Evolutionary conservation across 53 echinoderm and acorn worm species (phyloP), one percentile per base, ranked within the genome.

Genomic region (Paracentrotus lividus): DNA sequence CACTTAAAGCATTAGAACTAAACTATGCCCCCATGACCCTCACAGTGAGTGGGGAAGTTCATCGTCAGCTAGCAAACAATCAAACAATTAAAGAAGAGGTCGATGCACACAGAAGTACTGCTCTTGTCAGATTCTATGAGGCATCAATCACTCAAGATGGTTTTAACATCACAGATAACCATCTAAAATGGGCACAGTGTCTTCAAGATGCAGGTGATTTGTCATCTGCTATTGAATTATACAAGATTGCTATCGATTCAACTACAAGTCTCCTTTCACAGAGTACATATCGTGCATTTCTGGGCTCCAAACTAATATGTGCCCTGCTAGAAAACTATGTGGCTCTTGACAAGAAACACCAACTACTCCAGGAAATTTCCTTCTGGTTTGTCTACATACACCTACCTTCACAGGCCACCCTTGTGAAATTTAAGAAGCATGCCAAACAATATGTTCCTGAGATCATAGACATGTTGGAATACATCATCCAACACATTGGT

Each of bases 111-210:
- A 40, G 61, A 49, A 65, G 66, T 67, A 90, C n/a, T 8, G 90
- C 90, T 49, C 90, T 90, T 42, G 44, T 66, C 3, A 90, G 66
- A 90, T 90, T 90, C 90, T 64, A 90, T 42, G 66, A 90, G 33
- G 90, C 90, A 42, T 90, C 90, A 43, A 67, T 64, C 42, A 42
- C 36, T 14, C 66, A 90, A 33, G 90, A 90, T 65, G 90, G 90
- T 29, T 42, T 40, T 61, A 42, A 66, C 42, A 66, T 67, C 42
- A 42, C 42, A 61, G 49, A 90, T 40, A 16, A 31, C 27, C 47
- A 90, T 31, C 49, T 90, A 3, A 90, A 90, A 12, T 66, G 90
- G 90, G 90, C 90, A 64, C n/a, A 49, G 16, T 90, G 90, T 90
- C 90, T 90, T 31, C 42, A 43, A 45, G 90, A 90, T 90, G 33